These are phyloP conservation scores for Portunus trituberculatus DNA, from an alignment of 1,140 invertebrate genomes.

Conservation along the genomic window DNA sequence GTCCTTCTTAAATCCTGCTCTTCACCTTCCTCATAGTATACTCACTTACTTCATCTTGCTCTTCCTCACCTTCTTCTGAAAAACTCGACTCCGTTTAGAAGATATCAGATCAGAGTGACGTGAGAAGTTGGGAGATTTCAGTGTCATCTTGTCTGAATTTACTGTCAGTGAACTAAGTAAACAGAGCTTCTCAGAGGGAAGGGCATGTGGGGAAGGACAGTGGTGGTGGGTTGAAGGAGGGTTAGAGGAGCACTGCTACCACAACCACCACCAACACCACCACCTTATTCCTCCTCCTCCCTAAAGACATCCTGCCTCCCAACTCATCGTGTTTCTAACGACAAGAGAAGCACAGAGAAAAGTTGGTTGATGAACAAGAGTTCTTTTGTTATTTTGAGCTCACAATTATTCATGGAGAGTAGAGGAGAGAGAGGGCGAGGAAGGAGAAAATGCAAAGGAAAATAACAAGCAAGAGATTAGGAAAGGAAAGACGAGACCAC, in stretches of 20 bases:
- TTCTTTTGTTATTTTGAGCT: too few species aligned
- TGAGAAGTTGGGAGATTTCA: neutral
- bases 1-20: neutral
- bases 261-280: neutral
- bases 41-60: neutral
- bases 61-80: neutral
- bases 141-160: neutral
- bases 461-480: too few species aligned
- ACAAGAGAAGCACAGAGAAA: too few species aligned
- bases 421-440: too few species aligned
- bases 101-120: neutral
- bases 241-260: neutral
- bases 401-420: too few species aligned
- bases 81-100: conserved; percentile 21
- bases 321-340: too few species aligned
- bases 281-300: too few species aligned
- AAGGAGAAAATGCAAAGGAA: too few species aligned
- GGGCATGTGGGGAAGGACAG: neutral
- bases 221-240: neutral
- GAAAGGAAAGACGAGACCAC: too few species aligned
- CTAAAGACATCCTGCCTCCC: neutral
- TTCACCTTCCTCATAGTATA: neutral
- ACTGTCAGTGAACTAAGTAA: neutral
- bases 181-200: neutral
- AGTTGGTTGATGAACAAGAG: too few species aligned